phyloP scores from a whole-genome alignment of 2,797 vertebrate species.

The Buceros bicornis region DNA sequence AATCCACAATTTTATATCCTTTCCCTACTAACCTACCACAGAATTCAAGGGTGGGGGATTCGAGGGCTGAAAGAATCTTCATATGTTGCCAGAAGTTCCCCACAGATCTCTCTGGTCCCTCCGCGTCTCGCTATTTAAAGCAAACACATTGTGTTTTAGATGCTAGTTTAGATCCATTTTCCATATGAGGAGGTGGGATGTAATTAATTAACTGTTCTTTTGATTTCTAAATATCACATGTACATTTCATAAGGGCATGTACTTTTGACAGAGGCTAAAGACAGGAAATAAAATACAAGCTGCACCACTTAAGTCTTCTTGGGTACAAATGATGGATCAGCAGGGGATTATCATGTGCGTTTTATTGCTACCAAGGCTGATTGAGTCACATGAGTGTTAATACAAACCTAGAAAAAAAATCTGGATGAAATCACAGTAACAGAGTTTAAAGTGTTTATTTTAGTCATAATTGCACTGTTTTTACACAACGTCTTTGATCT shows the following conservation, averaged over 20 bases:
- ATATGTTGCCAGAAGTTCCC: conserved; percentile 62
- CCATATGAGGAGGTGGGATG: conserved; percentile 72
- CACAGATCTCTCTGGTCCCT: conserved; percentile 64
- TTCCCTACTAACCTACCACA: conserved; percentile 70
- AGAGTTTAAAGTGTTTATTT: conserved; percentile 57
- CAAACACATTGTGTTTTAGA: conserved; percentile 66
- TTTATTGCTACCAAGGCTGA: conserved; percentile 46
- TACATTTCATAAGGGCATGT: conserved; percentile 28
- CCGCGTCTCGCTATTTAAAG: conserved; percentile 62
- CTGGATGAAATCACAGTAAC: conserved; percentile 53
- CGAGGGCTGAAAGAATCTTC: conserved; percentile 63
- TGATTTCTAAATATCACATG: conserved; percentile 61
- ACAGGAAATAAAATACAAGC: conserved; percentile 51
- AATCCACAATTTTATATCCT: conserved; percentile 71
- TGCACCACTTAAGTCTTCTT: background rate
- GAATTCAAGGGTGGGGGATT: conserved; percentile 70
- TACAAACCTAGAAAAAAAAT: conserved; percentile 14
- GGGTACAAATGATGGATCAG: conserved; percentile 55
- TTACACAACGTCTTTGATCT: conserved; percentile 36
- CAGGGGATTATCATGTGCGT: conserved; percentile 27
- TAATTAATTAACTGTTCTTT: conserved; percentile 68
- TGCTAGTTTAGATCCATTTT: conserved; percentile 51
- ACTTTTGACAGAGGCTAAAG: conserved; percentile 49
- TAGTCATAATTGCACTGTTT: conserved; percentile 50
- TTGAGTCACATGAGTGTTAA: conserved; percentile 36